Evolutionary conservation across 1,140 invertebrate genomes (phyloP), one percentile per base, ranked within the genome.

Genomic region (Colletes gigas): DNA sequence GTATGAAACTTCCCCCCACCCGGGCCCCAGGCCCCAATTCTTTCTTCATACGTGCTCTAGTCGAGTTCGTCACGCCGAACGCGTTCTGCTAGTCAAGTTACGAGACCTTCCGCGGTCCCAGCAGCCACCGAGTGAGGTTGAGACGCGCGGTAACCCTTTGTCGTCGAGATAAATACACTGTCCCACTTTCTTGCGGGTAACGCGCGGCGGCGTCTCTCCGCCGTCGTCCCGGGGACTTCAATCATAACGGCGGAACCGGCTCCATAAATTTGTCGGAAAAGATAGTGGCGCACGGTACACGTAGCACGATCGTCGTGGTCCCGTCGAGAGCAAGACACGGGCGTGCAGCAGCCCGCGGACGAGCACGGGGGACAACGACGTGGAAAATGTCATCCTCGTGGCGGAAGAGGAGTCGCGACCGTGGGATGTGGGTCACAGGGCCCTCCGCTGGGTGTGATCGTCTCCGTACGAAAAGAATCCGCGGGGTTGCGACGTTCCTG

Each of bases 361-460:
- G 15, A 54, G 47, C 39, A 19, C n/a, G 65, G 47, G 47, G 59
- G 6, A 55, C 85, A 82, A 83, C 83, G 71, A 57, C 54, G 63
- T 72, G 80, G 88, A 88, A 88, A 89, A 89, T 86, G 87, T 88
- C 87, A 83, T 86, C 80, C 83, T 84, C 84, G 73, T 86, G 87
- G 85, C 84, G 85, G 85, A 89, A 90, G 90, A 91, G 85, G 84
- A 84, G 84, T 54, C 75, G 70, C 75, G 63, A 85, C 54, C 90
- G 90, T 91, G 91, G 91, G 91, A 91, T 92, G 88, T 90, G 82
- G 90, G 90, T 91, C 91, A 73, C 78, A 74, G 76, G 79, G 80
- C 84, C 85, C 30, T 17, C n/a, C 15, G 30, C 30, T 30, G 74
- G 89, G 88, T 88, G 88, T 88, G 90, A 91, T 89, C 83, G 75